phyloP scores from a whole-genome alignment of 2,888 invertebrate genomes.

The Acrobasis suavella region DNA sequence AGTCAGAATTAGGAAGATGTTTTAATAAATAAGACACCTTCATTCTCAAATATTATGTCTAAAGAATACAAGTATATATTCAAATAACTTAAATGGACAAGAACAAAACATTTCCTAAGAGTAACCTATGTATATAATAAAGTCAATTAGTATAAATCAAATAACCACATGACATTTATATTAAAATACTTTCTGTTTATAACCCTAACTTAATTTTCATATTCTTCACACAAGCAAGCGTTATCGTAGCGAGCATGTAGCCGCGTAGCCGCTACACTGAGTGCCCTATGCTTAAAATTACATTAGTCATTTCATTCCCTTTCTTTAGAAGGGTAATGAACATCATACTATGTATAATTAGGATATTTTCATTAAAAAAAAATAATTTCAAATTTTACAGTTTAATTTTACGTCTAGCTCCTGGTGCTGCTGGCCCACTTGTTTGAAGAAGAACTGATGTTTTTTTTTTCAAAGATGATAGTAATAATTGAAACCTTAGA shows the following conservation, averaged over 20 bases:
- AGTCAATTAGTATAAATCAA: not conserved
- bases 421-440: too few species aligned
- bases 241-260: conserved; percentile 22
- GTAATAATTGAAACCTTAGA: too few species aligned
- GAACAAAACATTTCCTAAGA: too few species aligned
- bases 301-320: conserved; percentile 19
- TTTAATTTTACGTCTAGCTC: not conserved
- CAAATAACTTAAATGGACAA: too few species aligned
- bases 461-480: too few species aligned
- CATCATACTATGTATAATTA: conserved; percentile 17
- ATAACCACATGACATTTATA: not conserved
- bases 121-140: too few species aligned
- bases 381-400: not conserved
- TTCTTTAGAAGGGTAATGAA: conserved; percentile 16
- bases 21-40: not conserved
- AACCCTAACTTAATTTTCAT: conserved; percentile 12
- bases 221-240: conserved; percentile 3
- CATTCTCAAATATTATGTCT: too few species aligned
- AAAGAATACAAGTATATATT: too few species aligned
- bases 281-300: conserved; percentile 17
- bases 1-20: conserved; percentile 40
- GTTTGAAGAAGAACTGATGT: not conserved
- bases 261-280: conserved; percentile 9
- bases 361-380: conserved; percentile 17
- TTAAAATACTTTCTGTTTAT: conserved; percentile 10